Percentiles rank a stretch among this genome's conserved stretches.
Conservation (phyloP, 2,113 vertebrate species). For the Marcusenius ussheri region DNA sequence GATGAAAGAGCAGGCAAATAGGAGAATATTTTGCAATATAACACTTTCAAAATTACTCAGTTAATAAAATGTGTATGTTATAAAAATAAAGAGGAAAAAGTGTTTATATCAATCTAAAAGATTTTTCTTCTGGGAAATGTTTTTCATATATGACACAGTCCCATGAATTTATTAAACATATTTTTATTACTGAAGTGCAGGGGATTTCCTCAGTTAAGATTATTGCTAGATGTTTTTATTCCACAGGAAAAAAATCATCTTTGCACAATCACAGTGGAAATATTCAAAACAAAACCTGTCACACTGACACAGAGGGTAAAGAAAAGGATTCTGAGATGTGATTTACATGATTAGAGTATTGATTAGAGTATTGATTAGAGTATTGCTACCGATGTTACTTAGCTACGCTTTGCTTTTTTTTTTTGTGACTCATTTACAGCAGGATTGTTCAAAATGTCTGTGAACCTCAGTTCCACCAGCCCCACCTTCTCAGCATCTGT, state of each 20-base stretch:
- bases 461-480: background rate
- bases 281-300: conserved; percentile 2
- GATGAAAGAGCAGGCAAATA: background rate
- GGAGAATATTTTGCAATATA: background rate
- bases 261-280: background rate
- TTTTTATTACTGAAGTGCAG: background rate
- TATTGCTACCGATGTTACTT: background rate
- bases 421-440: background rate
- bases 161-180: background rate
- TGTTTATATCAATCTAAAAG: background rate
- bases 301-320: background rate
- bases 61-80: background rate
- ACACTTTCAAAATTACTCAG: background rate
- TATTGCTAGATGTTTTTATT: background rate
- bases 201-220: background rate
- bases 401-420: background rate
- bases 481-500: background rate
- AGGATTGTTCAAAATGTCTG: background rate
- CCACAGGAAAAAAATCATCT: background rate
- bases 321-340: background rate
- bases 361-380: background rate
- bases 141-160: background rate
- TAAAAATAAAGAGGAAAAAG: background rate
- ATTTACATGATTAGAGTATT: background rate
- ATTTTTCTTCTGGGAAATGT: background rate